phyloP scores from a whole-genome alignment of 2,888 invertebrate species.

The Andrena fulva region DNA sequence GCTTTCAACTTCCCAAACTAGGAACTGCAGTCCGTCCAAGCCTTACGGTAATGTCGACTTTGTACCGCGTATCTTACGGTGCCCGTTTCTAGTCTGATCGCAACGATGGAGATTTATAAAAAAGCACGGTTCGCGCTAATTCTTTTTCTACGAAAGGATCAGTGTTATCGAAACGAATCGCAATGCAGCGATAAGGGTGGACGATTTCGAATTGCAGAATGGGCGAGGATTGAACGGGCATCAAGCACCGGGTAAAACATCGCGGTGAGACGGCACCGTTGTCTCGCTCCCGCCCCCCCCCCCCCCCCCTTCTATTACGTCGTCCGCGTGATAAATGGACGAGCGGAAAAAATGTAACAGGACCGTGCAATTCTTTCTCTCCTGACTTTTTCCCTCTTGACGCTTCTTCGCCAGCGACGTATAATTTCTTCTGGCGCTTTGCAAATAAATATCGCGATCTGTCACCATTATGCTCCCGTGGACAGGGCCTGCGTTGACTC shows the following conservation, averaged over 20 bases:
- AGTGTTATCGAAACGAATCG: conserved; percentile 13
- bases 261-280: conserved; percentile 21
- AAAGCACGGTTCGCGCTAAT: no score
- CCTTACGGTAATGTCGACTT: not conserved
- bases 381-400: conserved; percentile 49
- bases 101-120: no score
- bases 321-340: conserved; percentile 67
- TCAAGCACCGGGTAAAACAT: conserved; percentile 59
- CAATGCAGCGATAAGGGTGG: conserved; percentile 40
- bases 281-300: conserved; percentile 18
- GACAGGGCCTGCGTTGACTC: not conserved
- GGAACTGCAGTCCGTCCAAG: not conserved
- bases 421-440: conserved; percentile 46
- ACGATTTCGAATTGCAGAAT: conserved; percentile 43
- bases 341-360: conserved; percentile 59
- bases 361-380: conserved; percentile 65
- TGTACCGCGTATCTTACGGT: not conserved
- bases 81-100: no score
- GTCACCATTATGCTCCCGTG: conserved; percentile 38
- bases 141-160: no score
- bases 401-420: conserved; percentile 47
- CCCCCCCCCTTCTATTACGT: conserved; percentile 53
- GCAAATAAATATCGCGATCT: conserved; percentile 54
- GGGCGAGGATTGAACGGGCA: conserved; percentile 45
- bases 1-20: not conserved